phyloP scores from a whole-genome alignment of 2,888 invertebrate genomes.

The Cephus rjabovi region DNA sequence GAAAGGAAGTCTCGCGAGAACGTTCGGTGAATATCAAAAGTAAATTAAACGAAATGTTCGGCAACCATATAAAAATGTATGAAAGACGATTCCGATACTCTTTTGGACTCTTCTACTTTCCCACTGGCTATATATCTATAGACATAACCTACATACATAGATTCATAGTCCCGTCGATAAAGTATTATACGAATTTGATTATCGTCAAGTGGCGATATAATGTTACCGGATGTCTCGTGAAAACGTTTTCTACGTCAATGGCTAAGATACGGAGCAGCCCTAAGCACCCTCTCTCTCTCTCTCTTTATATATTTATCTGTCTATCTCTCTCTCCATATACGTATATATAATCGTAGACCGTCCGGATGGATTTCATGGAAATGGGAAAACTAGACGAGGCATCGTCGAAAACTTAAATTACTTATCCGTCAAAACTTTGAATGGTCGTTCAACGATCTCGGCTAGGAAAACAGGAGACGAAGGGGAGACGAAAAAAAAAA shows the following conservation, averaged over 20 bases:
- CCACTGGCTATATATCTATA: background rate
- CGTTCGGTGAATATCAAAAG: background rate
- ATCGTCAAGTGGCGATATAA: background rate
- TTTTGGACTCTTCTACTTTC: background rate
- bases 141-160: background rate
- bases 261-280: background rate
- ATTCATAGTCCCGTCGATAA: background rate
- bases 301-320: no score
- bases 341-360: background rate
- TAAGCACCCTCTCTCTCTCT: background rate
- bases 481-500: background rate
- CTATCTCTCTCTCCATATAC: background rate
- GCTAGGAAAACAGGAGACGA: background rate
- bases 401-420: slow-evolving; percentile 38
- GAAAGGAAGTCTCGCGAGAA: background rate
- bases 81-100: background rate
- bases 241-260: background rate
- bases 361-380: slow-evolving; percentile 23
- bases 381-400: slow-evolving; percentile 29
- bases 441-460: background rate
- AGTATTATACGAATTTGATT: background rate
- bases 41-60: background rate
- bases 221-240: background rate
- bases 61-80: background rate
- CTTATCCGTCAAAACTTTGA: slow-evolving; percentile 30